These are phyloP conservation scores for Morpho deidamia DNA, from an alignment of 2,888 invertebrate genomes.

Conservation along the genomic window DNA sequence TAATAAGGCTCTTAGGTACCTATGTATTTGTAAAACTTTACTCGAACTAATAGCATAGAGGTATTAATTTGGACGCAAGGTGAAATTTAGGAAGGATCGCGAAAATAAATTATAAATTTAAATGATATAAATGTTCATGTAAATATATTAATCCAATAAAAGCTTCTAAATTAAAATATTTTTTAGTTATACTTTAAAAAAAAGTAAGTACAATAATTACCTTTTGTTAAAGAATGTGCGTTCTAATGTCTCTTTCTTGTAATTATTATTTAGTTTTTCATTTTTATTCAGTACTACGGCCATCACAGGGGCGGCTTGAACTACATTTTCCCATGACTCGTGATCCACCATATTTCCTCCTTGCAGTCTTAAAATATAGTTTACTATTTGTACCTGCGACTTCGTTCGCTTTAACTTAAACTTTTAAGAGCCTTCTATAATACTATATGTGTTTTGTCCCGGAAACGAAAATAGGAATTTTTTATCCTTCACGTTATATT, in stretches of 20 bases:
- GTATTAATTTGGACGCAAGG: too few species aligned
- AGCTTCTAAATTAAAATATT: neutral
- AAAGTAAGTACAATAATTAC: neutral
- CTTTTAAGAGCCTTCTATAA: too few species aligned
- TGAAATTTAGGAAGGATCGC: too few species aligned
- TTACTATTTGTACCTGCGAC: too few species aligned
- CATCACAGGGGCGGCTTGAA: conserved; percentile 58
- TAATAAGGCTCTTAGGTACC: too few species aligned
- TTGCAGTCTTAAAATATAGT: conserved; percentile 5
- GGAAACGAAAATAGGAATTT: too few species aligned
- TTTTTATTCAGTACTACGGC: conserved; percentile 45
- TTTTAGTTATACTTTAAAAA: neutral
- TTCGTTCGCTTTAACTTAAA: too few species aligned
- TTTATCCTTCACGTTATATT: too few species aligned
- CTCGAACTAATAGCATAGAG: too few species aligned
- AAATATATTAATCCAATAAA: too few species aligned
- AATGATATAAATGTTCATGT: neutral
- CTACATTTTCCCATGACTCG: conserved; percentile 66
- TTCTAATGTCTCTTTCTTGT: neutral
- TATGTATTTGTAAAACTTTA: too few species aligned
- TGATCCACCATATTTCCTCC: conserved; percentile 49
- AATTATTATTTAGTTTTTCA: neutral
- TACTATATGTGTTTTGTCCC: too few species aligned
- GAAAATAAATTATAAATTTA: neutral
- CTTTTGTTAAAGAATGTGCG: neutral